phyloP scores from a whole-genome alignment of 1,140 invertebrate genomes.

The Propsilocerus akamusi region DNA sequence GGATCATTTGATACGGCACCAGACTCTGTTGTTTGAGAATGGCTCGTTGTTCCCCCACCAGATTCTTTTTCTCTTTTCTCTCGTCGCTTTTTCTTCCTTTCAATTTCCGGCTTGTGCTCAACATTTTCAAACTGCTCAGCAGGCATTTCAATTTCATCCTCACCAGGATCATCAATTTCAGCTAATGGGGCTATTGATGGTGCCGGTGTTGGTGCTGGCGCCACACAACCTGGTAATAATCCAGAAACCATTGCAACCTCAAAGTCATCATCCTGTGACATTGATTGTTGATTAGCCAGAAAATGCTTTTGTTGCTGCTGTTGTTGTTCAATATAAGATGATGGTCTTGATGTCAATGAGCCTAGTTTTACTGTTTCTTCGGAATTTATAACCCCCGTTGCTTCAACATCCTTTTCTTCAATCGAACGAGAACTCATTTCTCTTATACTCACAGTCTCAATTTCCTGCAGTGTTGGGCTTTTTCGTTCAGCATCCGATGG shows the following conservation, averaged over 20 bases:
- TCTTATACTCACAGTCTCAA: neutral
- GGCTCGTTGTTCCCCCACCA: constrained; percentile 11
- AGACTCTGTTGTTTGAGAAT: constrained; percentile 15
- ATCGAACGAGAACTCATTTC: neutral
- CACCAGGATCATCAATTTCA: constrained; percentile 40
- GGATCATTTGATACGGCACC: constrained; percentile 3
- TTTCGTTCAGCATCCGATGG: neutral
- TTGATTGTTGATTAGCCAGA: constrained; percentile 17
- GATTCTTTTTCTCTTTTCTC: constrained; percentile 8
- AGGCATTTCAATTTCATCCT: constrained; percentile 29
- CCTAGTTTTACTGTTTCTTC: neutral
- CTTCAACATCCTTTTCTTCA: neutral
- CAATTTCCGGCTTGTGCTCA: neutral
- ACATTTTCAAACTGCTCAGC: constrained; percentile 11
- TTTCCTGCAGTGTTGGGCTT: neutral
- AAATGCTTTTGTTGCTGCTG: constrained; percentile 16
- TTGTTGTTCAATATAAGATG: constrained; percentile 9
- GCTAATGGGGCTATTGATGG: constrained; percentile 35
- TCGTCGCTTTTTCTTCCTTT: neutral
- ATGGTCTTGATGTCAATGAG: constrained; percentile 5
- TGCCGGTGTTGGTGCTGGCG: constrained; percentile 16
- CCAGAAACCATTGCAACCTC: constrained; percentile 11
- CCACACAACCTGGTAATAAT: constrained; percentile 14
- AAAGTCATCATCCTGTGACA: constrained; percentile 13
- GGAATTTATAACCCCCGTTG: neutral